Percentiles rank a stretch among this genome's conserved stretches.
phyloP scores from a whole-genome alignment of 2,797 vertebrate species.

The Rhinatrema bivittatum region DNA sequence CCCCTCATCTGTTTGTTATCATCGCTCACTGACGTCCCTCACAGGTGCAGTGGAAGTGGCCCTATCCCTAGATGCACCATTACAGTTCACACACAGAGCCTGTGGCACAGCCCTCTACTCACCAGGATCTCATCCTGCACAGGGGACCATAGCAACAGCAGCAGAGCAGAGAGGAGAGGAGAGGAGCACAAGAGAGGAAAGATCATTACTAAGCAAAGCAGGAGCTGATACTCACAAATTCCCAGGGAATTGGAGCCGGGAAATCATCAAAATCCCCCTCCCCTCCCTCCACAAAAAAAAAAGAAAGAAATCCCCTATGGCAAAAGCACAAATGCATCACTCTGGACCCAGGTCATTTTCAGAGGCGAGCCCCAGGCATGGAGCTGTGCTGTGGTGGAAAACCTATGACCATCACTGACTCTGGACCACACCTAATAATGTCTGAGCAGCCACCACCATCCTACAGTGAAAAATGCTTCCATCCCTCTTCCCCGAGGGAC shows the following conservation, averaged over 20 bases:
- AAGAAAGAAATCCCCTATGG: too few species aligned
- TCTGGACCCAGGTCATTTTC: conserved; percentile 4
- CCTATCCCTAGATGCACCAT: not conserved
- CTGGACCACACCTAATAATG: too few species aligned
- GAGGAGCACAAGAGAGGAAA: conserved; percentile 62
- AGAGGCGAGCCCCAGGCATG: conserved; percentile 1
- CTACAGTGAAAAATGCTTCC: too few species aligned
- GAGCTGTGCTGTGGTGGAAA: conserved; percentile 1
- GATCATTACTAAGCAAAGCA: conserved; percentile 60
- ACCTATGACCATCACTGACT: conserved; percentile 5
- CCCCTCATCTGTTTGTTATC: too few species aligned
- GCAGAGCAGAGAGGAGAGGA: conserved; percentile 62
- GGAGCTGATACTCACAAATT: too few species aligned
- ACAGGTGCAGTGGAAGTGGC: not conserved
- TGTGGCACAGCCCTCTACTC: conserved; percentile 67
- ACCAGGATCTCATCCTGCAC: conserved; percentile 98
- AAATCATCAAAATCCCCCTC: conserved; percentile 18
- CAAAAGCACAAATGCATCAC: conserved; percentile 1
- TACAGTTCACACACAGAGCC: conserved; percentile 31
- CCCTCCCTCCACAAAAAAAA: conserved; percentile 26
- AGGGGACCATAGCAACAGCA: conserved; percentile 74
- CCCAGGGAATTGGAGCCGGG: conserved; percentile 9
- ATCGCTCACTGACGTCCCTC: too few species aligned
- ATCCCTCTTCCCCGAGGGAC: too few species aligned
- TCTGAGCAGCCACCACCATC: too few species aligned